Conservation (phyloP, 2,888 invertebrate genomes). For the Cataglyphis altisquamis region DNA sequence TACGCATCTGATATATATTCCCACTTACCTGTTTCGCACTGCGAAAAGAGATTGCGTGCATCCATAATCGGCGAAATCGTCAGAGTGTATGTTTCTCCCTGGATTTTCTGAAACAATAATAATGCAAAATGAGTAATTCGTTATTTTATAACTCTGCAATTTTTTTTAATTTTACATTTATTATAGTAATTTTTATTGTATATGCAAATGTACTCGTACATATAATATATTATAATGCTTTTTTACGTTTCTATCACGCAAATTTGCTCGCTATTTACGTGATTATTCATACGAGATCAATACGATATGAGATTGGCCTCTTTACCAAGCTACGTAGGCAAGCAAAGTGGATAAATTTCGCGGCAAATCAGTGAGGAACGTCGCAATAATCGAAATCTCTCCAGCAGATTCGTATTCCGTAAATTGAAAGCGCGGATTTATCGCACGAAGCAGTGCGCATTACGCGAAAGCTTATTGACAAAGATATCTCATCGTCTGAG, state of each 20-base stretch:
- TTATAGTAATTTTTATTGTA: not conserved
- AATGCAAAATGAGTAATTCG: slow-evolving; percentile 20
- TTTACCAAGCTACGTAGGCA: slow-evolving; percentile 9
- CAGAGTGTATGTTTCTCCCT: not conserved
- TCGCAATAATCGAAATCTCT: slow-evolving; percentile 52
- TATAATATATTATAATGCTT: not conserved
- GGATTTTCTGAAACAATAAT: not conserved
- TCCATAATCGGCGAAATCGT: not conserved
- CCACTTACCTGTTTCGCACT: slow-evolving; percentile 11
- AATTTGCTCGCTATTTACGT: not conserved
- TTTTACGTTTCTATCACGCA: not conserved
- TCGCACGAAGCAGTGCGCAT: slow-evolving; percentile 31
- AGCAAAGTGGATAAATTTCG: slow-evolving; percentile 38
- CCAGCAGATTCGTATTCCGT: slow-evolving; percentile 39
- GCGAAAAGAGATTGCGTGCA: slow-evolving; percentile 22
- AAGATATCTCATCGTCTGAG: slow-evolving; percentile 40
- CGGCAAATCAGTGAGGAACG: not conserved
- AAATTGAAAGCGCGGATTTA: slow-evolving; percentile 48
- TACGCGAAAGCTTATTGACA: slow-evolving; percentile 44
- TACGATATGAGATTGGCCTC: slow-evolving; percentile 21
- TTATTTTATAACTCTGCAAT: not conserved
- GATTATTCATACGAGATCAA: not conserved
- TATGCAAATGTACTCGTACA: not conserved
- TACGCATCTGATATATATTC: slow-evolving; percentile 22
- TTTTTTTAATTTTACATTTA: not conserved